Base-by-base conservation (phyloP, 1,140 invertebrate species). In the Polyergus mexicanus region DNA sequence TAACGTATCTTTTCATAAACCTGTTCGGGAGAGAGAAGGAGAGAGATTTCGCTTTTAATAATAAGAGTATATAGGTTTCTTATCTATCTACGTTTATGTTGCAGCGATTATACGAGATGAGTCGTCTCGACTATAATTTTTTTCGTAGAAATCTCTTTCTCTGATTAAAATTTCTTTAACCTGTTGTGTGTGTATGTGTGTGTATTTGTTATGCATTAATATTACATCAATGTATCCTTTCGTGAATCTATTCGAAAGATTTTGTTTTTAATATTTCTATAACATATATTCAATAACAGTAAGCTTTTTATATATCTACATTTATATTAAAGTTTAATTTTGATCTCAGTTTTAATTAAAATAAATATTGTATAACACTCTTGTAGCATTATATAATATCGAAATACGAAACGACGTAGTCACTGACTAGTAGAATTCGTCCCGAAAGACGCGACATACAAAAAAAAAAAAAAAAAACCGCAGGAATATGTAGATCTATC, bases 391-490 rank as follows among this genome's bases (percentile, higher is more conserved):
- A 16, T 35, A n/a, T 51, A 54, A 74, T 3, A 25, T 28, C 16
- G 3, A 19, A 44, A 76, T 22, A 38, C 38, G 22, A 41, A 41
- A 16, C 28, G 35, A 25, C 22, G 16, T 22, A 44, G 16, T 41
- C 11, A 71, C 22, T 41, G 22, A 71, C 65, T 13, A 44, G 13
- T 5, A 54, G 41, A 54, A 38, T 28, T 8, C 47, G 11, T 2
- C 35, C 13, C 22, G 22, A 35, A 77, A 0, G 2, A 19, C 28
- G 13, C 19, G 51, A 41, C 22, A 5, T 0, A 10, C 11, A 10
- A 65, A 32, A 38, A n/a, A 44, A 11, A 41, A 41, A 10, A 28
- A n/a, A 25, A 11, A 72, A 71, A 71, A 72, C 60, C 71, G 41
- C 38, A 78, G 51, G 2, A 44, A 25, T 54, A 51, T 51, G 35